Conservation (phyloP, 2,797 vertebrate species). For the Melopsittacus undulatus region DNA sequence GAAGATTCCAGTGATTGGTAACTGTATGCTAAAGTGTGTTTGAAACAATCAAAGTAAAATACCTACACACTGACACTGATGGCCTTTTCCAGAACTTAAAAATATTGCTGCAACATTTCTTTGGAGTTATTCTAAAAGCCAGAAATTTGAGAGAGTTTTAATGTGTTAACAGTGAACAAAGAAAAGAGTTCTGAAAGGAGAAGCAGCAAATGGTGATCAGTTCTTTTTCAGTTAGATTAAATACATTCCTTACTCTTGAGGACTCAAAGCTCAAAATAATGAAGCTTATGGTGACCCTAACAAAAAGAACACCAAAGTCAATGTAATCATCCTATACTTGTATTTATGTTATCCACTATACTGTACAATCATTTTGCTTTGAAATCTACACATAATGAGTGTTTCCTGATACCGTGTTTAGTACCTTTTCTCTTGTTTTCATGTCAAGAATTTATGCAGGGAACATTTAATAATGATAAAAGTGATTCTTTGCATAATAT, state of each 20-base stretch:
- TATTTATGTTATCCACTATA: not conserved
- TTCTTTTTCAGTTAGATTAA: not conserved
- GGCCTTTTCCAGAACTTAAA: not conserved
- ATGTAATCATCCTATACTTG: not conserved
- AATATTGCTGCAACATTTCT: not conserved
- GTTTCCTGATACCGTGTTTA: not conserved
- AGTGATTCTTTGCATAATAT: slow-evolving; percentile 38
- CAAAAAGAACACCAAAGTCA: not conserved
- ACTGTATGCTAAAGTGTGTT: not conserved
- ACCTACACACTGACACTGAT: not conserved
- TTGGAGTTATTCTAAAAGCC: not conserved
- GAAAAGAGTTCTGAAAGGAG: not conserved
- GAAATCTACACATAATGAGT: not conserved
- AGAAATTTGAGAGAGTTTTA: not conserved
- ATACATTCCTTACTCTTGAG: not conserved
- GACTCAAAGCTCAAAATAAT: slow-evolving; percentile 5
- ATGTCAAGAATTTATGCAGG: not conserved
- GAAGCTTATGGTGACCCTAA: not conserved
- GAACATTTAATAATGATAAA: slow-evolving; percentile 17
- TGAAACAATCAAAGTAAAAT: not conserved
- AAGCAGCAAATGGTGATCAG: not conserved
- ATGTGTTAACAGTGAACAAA: slow-evolving; percentile 4
- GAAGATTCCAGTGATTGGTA: not conserved
- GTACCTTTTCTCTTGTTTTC: not conserved
- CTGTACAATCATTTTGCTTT: not conserved